Conservation (phyloP, 2,888 invertebrate species). For the Eupithecia inturbata region DNA sequence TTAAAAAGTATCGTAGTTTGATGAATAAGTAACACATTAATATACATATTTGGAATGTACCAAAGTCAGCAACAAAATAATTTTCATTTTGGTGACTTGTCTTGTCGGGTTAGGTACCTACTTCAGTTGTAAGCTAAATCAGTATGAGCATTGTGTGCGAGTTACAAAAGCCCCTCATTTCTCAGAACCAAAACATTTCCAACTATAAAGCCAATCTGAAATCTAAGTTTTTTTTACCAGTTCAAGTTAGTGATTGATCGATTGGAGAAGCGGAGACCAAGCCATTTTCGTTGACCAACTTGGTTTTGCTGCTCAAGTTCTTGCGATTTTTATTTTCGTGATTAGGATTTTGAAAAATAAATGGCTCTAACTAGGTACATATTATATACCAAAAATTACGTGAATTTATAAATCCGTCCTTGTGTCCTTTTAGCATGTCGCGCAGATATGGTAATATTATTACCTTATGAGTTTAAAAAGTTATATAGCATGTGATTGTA, state of each 20-base stretch:
- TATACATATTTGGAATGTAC: too few species aligned
- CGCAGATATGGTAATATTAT: neutral
- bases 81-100: neutral
- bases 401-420: neutral
- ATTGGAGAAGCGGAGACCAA: neutral
- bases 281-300: neutral
- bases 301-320: neutral
- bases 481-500: too few species aligned
- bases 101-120: neutral
- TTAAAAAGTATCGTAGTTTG: too few species aligned
- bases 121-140: neutral
- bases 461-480: too few species aligned
- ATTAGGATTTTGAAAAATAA: neutral
- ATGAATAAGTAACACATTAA: too few species aligned
- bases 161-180: neutral
- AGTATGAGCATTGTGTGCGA: neutral
- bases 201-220: neutral
- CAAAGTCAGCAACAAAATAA: too few species aligned
- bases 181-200: neutral
- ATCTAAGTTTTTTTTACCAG: constrained; percentile 3
- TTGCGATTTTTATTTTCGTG: neutral
- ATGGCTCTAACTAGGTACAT: too few species aligned
- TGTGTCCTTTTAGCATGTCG: neutral
- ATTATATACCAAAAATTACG: too few species aligned
- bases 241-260: constrained; percentile 5